A percentile compares a stretch with the other conserved stretches of the same genome.
phyloP scores from a whole-genome alignment of 2,113 vertebrate genomes.

The Coregonus clupeaformis region DNA sequence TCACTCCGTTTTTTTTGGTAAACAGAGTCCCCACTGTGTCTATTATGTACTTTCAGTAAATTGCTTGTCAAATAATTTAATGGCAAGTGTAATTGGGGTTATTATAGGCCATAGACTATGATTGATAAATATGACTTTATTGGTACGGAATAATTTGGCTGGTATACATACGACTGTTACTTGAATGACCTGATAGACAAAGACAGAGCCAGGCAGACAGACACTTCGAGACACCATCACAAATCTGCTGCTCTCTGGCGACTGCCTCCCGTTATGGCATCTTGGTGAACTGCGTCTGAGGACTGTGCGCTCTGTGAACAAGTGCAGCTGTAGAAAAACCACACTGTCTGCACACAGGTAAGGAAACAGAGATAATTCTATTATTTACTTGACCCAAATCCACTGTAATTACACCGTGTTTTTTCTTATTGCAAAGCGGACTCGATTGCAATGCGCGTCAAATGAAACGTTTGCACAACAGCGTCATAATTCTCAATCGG shows the following conservation, averaged over 20 bases:
- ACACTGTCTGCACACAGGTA: conserved; percentile 73
- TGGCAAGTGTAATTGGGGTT: not conserved
- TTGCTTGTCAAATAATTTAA: not conserved
- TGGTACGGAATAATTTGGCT: too few species aligned
- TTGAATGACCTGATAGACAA: too few species aligned
- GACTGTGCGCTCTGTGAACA: conserved; percentile 64
- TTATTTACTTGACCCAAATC: not conserved
- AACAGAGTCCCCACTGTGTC: conserved; percentile 25
- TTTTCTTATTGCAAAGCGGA: not conserved
- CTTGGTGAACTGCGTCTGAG: conserved; percentile 45
- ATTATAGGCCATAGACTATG: too few species aligned
- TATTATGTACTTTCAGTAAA: conserved; percentile 15
- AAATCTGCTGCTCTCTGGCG: conserved; percentile 54
- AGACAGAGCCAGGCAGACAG: not conserved
- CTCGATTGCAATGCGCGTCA: not conserved
- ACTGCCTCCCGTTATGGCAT: conserved; percentile 49
- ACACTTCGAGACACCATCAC: conserved; percentile 12
- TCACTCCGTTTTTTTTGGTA: conserved; percentile 31
- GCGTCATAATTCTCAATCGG: conserved; percentile 51
- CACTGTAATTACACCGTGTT: not conserved
- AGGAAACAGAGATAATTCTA: conserved; percentile 38
- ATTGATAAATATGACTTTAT: too few species aligned
- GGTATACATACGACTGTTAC: too few species aligned
- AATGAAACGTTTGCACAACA: conserved; percentile 14
- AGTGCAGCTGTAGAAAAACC: conserved; percentile 72